phyloP scores from a whole-genome alignment of 2,113 vertebrate species.

The Nibea albiflora region DNA sequence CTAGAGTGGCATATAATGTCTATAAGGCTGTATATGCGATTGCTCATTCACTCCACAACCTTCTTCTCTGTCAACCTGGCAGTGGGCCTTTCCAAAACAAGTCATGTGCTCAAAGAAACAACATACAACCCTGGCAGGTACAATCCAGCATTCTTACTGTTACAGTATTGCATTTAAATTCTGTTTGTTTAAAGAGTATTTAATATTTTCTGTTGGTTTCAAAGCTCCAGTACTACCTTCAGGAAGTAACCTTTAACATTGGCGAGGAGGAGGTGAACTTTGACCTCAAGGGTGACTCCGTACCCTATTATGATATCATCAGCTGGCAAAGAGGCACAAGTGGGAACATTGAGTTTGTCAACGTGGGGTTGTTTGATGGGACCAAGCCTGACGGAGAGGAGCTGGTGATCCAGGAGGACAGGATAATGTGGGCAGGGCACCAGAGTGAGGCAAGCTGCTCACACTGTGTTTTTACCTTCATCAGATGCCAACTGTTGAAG shows the following conservation, averaged over 20 bases:
- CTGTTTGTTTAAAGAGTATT: not conserved
- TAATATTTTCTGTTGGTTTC: slow-evolving; percentile 7
- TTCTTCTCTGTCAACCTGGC: slow-evolving; percentile 75
- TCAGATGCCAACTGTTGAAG: slow-evolving; percentile 83
- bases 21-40: slow-evolving; percentile 82
- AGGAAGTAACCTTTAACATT: slow-evolving; percentile 79
- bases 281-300: slow-evolving; percentile 83
- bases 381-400: slow-evolving; percentile 76
- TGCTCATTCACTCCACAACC: slow-evolving; percentile 83
- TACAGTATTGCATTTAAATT: not conserved
- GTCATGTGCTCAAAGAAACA: slow-evolving; percentile 76
- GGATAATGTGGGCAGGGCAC: slow-evolving; percentile 78
- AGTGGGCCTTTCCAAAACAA: slow-evolving; percentile 79
- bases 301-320: slow-evolving; percentile 84
- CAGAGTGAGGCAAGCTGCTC: slow-evolving; percentile 84
- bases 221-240: slow-evolving; percentile 81
- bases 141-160: not conserved
- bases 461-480: slow-evolving; percentile 83
- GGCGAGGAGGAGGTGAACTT: slow-evolving; percentile 81
- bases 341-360: slow-evolving; percentile 78
- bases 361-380: slow-evolving; percentile 82
- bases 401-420: slow-evolving; percentile 79
- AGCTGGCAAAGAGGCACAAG: slow-evolving; percentile 81
- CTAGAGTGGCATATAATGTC: slow-evolving; percentile 81
- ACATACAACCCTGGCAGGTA: slow-evolving; percentile 85